These are phyloP conservation scores for Augochlora pura DNA, from an alignment of 1,140 invertebrate genomes.

Conservation along the genomic window DNA sequence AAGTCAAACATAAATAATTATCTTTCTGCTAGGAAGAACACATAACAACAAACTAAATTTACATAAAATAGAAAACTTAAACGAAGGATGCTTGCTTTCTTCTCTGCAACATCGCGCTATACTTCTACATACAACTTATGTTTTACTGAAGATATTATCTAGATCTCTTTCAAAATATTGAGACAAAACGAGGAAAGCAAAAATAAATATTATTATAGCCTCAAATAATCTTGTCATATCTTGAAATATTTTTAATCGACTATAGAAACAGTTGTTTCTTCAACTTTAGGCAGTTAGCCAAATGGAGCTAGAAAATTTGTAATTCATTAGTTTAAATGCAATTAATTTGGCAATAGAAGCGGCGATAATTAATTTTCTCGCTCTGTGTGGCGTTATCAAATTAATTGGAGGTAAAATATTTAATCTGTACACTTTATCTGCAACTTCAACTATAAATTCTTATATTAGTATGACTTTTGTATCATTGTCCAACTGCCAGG, in stretches of 20 bases:
- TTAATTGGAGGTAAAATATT: conserved; percentile 28
- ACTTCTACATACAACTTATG: conserved; percentile 12
- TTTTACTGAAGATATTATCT: background rate
- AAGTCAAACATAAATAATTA: too few species aligned
- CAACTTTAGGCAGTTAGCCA: background rate
- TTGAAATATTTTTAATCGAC: background rate
- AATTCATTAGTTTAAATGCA: background rate
- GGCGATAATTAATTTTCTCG: background rate
- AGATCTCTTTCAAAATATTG: background rate
- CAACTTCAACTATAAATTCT: conserved; percentile 10
- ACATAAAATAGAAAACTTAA: conserved; percentile 40
- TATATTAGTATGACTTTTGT: conserved; percentile 5
- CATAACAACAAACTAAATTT: too few species aligned
- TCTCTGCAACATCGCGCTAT: conserved; percentile 49
- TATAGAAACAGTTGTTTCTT: background rate
- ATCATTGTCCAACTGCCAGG: background rate
- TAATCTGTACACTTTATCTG: conserved; percentile 42
- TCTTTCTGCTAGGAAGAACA: too few species aligned
- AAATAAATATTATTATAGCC: background rate
- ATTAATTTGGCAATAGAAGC: background rate
- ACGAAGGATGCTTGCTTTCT: conserved; percentile 58
- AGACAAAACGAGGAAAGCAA: background rate
- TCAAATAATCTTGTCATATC: background rate
- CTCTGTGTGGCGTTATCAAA: conserved; percentile 2
- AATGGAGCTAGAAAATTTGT: background rate